phyloP scores from a whole-genome alignment of 2,113 vertebrate species.

The Ceyx melanurus region DNA sequence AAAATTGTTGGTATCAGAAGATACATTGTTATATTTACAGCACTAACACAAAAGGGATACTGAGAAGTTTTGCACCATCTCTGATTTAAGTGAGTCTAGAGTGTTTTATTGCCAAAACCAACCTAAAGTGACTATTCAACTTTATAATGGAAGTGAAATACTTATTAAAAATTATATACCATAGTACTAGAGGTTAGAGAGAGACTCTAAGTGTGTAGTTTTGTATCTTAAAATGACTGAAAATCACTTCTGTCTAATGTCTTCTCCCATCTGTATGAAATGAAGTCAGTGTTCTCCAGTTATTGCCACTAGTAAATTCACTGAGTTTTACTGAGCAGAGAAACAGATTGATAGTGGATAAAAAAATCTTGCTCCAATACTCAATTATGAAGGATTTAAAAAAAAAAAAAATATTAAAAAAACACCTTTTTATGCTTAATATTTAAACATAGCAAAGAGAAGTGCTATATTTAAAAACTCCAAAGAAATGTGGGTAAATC shows the following conservation, averaged over 20 bases:
- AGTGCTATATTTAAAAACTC: background rate
- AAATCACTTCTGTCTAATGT: background rate
- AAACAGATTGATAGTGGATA: background rate
- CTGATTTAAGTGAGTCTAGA: background rate
- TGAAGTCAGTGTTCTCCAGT: background rate
- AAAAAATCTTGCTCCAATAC: background rate
- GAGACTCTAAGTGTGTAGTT: background rate
- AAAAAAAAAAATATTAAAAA: background rate
- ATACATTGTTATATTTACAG: background rate
- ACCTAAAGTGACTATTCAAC: background rate
- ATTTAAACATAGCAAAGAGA: background rate
- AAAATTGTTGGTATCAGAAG: background rate
- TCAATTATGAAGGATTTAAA: background rate
- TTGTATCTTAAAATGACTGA: background rate
- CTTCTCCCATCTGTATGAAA: background rate
- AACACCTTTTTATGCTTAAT: background rate
- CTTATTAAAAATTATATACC: background rate
- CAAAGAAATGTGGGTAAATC: background rate
- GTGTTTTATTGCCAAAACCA: background rate
- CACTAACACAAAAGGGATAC: background rate
- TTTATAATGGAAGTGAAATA: background rate
- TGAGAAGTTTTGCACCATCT: background rate
- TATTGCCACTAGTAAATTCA: background rate
- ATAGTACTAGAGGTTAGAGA: background rate
- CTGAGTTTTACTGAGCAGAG: background rate